phyloP scores from a whole-genome alignment of 2,113 vertebrate genomes.

The Gallinago jamesoni region DNA sequence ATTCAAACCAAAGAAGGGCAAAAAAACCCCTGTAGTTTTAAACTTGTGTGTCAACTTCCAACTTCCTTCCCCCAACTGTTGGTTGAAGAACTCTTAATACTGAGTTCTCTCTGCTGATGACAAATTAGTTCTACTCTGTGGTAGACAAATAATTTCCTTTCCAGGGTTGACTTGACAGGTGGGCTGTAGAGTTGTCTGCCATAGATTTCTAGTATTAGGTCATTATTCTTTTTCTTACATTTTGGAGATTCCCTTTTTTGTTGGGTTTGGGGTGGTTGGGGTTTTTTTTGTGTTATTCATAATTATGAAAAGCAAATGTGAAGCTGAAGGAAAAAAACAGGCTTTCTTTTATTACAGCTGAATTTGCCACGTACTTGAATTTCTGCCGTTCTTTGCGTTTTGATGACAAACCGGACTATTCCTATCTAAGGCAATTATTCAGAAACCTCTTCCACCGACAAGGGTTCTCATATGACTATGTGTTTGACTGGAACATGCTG shows the following conservation, averaged over 20 bases:
- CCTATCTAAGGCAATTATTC: conserved; percentile 93
- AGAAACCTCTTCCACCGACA: conserved; percentile 95
- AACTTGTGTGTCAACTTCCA: not conserved
- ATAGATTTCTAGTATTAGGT: not conserved
- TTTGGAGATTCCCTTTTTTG: fast-evolving
- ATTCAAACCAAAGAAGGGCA: not conserved
- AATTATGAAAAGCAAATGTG: not conserved
- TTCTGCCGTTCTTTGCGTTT: conserved; percentile 95
- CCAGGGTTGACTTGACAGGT: not conserved
- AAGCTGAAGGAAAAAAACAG: not conserved
- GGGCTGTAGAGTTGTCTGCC: not conserved
- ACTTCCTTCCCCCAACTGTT: fast-evolving
- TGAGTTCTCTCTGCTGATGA: not conserved
- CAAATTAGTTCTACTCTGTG: not conserved
- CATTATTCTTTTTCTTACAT: not conserved
- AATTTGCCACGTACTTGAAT: conserved; percentile 96
- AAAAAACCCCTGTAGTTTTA: not conserved
- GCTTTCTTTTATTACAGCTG: conserved; percentile 77
- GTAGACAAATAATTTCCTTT: not conserved
- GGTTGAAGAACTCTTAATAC: not conserved
- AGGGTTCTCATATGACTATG: conserved; percentile 95
- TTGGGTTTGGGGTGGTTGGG: not conserved
- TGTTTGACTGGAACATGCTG: conserved; percentile 99
- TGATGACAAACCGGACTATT: conserved; percentile 96
- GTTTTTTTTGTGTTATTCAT: not conserved